phyloP scores from a whole-genome alignment of 2,797 vertebrate species.

The Salarias fasciatus region DNA sequence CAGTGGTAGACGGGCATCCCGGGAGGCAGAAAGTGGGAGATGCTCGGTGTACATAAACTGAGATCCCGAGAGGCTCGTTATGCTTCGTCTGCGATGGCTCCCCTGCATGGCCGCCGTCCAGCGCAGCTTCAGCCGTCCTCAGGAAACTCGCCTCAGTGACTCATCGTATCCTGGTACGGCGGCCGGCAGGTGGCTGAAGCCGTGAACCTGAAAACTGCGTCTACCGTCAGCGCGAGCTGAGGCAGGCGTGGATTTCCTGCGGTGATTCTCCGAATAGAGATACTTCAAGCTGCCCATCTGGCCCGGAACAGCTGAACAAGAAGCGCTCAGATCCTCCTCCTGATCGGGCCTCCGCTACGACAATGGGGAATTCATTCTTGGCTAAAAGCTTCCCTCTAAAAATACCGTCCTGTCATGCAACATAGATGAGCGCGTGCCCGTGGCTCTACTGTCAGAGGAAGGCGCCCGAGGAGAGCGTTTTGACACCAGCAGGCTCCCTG shows the following conservation, averaged over 20 bases:
- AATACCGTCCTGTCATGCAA: conserved; percentile 77
- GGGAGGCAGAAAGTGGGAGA: too few species aligned
- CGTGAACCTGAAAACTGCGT: too few species aligned
- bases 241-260: background rate
- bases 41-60: too few species aligned
- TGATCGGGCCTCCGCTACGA: conserved; percentile 40
- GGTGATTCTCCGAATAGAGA: background rate
- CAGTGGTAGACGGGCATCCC: too few species aligned
- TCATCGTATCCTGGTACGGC: too few species aligned
- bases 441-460: conserved; percentile 65
- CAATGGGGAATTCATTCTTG: conserved; percentile 45
- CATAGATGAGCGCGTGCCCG: conserved; percentile 74
- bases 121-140: too few species aligned
- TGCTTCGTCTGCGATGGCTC: too few species aligned
- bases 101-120: too few species aligned
- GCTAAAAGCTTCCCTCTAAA: conserved; percentile 72
- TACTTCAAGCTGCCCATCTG: conserved; percentile 24
- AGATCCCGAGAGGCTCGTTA: too few species aligned
- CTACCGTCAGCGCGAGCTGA: too few species aligned
- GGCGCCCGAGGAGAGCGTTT: conserved; percentile 59
- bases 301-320: conserved; percentile 8
- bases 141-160: too few species aligned
- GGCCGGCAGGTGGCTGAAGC: too few species aligned
- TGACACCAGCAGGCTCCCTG: conserved; percentile 62
- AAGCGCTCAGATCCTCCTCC: conserved; percentile 18